Percentiles rank a stretch among this genome's conserved stretches.
Conservation (phyloP, 2,888 invertebrate genomes). For the Margaritifera margaritifera region DNA sequence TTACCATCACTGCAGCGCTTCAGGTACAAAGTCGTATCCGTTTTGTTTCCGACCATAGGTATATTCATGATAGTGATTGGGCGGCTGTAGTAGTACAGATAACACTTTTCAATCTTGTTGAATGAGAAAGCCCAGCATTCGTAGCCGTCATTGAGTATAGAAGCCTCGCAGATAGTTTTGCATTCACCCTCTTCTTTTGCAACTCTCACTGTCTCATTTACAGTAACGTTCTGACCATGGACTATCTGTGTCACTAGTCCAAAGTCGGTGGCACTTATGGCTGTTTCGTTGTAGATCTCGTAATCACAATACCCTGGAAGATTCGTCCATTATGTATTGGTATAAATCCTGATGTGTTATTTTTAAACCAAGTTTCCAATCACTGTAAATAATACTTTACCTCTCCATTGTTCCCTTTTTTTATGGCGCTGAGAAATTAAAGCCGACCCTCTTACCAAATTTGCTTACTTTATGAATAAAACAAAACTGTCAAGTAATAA, state of each 20-base stretch:
- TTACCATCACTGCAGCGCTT: conserved; percentile 37
- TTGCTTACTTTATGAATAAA: no score
- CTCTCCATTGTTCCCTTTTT: no score
- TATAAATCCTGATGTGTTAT: no score
- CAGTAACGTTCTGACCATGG: conserved; percentile 29
- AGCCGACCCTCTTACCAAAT: no score
- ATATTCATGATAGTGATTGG: conserved; percentile 18
- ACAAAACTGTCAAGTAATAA: no score
- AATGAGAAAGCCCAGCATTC: conserved; percentile 40
- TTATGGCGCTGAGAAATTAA: no score
- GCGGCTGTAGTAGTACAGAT: conserved; percentile 31
- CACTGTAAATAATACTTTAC: no score
- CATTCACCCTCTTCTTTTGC: conserved; percentile 25
- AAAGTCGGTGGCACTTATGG: conserved; percentile 30
- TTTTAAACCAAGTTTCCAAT: no score
- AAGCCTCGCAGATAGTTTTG: conserved; percentile 33
- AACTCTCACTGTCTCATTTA: conserved; percentile 32
- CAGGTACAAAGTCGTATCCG: conserved; percentile 23
- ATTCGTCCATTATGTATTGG: no score
- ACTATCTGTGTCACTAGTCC: conserved; percentile 21
- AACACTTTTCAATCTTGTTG: conserved; percentile 29
- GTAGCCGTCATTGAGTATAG: conserved; percentile 30
- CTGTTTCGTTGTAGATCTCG: conserved; percentile 18
- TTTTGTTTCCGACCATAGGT: not conserved
- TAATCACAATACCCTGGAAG: conserved; percentile 22